Evolutionary conservation across 2,797 vertebrate genomes (phyloP).

Genomic region (Hydrocynus forskahlii): DNA sequence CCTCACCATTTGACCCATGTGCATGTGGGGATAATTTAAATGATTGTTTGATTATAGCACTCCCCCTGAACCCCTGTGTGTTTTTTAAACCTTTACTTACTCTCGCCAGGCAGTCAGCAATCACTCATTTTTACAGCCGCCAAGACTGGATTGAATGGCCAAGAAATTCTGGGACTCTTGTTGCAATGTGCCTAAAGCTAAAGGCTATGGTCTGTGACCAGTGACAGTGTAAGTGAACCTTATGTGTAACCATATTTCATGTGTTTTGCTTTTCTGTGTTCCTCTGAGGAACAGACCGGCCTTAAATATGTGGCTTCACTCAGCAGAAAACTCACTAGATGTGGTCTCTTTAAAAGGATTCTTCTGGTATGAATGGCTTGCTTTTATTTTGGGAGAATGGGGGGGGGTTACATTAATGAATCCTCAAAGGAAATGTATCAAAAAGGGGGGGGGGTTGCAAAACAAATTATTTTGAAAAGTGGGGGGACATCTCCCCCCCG

Average conservation of each 20-base stretch:
- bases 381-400: not conserved
- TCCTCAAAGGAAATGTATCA: not conserved
- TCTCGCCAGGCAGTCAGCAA: not conserved
- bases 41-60: not conserved
- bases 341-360: not conserved
- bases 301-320: not conserved
- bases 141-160: not conserved
- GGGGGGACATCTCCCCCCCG: too few relatives aligned
- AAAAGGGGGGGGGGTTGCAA: too few relatives aligned
- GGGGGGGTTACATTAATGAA: not conserved
- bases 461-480: too few relatives aligned
- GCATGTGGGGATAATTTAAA: not conserved
- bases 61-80: not conserved
- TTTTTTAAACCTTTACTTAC: not conserved
- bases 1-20: not conserved
- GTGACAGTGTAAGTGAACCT: not conserved
- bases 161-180: not conserved
- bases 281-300: not conserved
- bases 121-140: conserved; percentile 3
- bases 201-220: not conserved
- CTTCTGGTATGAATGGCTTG: not conserved
- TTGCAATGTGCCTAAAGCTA: not conserved
- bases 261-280: not conserved
- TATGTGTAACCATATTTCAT: conserved; percentile 2
- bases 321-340: not conserved